Evolutionary conservation across 2,113 vertebrate species (phyloP), one percentile per base, ranked within the genome.

Genomic region (Herpetotheres cachinnans): DNA sequence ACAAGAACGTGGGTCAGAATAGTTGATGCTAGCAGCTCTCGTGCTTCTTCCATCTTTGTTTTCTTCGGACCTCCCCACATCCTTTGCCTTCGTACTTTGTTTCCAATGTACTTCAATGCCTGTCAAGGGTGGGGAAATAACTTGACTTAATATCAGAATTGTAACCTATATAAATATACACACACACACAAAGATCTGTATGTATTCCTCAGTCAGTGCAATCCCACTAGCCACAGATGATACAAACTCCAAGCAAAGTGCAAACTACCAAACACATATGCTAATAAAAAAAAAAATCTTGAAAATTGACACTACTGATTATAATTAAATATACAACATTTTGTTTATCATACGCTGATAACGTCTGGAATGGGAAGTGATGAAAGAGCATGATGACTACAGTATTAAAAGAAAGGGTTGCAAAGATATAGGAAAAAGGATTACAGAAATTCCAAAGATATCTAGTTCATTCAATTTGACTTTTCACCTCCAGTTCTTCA

Each of bases 41-140:
- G 98, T 78, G 99, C 99, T 95, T 99, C 99, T 97, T 99, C 99
- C 99, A 99, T 99, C 97, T 99, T 99, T 49, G 99, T 99, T 95
- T 99, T 99, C 98, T 99, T 99, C 30, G 99, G 99, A 59, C 99
- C 98, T 70, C 99, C 99, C 99, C 99, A 99, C 99, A 99, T 99
- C 44, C 99, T 98, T 94, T 99, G 99, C 67, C 99, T 98, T 84
- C 99, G 98, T 49, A 99, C 99, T 98, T 99, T 99, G 97, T 99
- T 99, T 56, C 99, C 99, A 58, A 99, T 99, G 89, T 99, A 99
- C 79, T 99, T 99, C 83, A 99, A 95, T 21, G 99, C 99, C 99
- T 99, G 96, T 44, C 74, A 96, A 84, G 65, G 36, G 24, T 20
- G 40, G 40, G 49, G 32, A 84, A 80, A 83, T 62, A 55, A 59